A percentile compares a stretch with the other conserved stretches of the same genome.
These are phyloP conservation scores for Vireo griseus DNA, from an alignment of 2,797 vertebrate genomes.

Conservation along the genomic window DNA sequence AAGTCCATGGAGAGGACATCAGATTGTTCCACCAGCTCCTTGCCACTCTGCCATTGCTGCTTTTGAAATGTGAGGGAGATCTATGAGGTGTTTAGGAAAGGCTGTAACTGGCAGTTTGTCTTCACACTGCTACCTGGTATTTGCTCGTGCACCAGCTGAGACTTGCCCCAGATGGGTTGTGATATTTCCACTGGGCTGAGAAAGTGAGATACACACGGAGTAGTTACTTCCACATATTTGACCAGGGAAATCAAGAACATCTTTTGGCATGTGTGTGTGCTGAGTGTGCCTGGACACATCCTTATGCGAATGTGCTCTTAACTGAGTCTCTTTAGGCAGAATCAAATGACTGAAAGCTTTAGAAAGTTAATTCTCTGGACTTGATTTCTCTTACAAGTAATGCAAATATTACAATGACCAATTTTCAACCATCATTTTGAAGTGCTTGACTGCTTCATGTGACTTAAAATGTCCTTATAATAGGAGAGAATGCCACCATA, in stretches of 20 bases:
- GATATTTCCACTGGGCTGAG: neutral
- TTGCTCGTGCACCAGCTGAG: neutral
- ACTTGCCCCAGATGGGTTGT: neutral
- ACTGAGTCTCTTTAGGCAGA: neutral
- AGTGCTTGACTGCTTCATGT: neutral
- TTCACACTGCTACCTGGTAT: neutral
- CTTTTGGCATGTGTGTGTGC: neutral
- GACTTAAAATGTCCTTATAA: neutral
- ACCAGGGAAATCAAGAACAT: neutral
- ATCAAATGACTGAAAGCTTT: neutral
- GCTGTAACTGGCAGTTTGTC: neutral
- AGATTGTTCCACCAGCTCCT: neutral
- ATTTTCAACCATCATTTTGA: neutral
- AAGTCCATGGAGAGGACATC: neutral
- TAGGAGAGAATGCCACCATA: neutral
- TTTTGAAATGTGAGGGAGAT: neutral
- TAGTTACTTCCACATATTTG: neutral
- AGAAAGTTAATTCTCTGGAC: neutral
- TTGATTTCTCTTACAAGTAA: neutral
- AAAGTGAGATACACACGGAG: neutral
- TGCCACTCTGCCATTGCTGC: fast-evolving
- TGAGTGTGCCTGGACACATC: neutral
- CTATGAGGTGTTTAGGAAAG: neutral
- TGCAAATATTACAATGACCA: neutral
- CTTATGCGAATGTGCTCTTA: neutral